Percentiles rank a stretch among this genome's conserved stretches.
Evolutionary conservation across 2,888 invertebrate species (phyloP).

Genomic region (Phyllotreta striolata): DNA sequence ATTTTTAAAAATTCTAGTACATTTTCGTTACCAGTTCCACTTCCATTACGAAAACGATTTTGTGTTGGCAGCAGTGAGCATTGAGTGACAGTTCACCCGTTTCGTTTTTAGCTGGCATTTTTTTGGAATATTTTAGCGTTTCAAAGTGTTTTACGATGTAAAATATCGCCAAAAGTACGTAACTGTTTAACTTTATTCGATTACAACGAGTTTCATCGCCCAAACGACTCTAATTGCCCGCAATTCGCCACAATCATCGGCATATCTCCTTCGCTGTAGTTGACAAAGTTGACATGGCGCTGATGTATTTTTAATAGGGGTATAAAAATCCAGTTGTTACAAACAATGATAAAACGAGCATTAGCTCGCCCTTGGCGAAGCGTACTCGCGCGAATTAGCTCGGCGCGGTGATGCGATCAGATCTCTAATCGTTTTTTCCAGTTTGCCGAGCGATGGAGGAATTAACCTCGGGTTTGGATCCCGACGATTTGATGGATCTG

Average conservation of each 20-base stretch:
- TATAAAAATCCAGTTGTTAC: constrained; percentile 11
- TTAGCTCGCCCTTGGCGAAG: neutral
- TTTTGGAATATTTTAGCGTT: constrained; percentile 5
- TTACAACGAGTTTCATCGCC: neutral
- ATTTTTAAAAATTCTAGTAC: no score
- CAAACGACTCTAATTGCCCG: neutral
- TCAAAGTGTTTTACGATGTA: constrained; percentile 16
- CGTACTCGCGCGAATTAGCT: constrained; percentile 1
- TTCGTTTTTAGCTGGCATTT: constrained; percentile 11
- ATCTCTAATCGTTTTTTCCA: constrained; percentile 35
- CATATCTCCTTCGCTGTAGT: constrained; percentile 9
- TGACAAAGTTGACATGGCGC: constrained; percentile 47
- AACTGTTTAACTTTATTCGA: neutral
- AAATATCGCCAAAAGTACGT: constrained; percentile 7
- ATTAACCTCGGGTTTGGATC: constrained; percentile 58
- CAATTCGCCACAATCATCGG: constrained; percentile 13
- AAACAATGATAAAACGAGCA: neutral
- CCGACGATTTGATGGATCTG: constrained; percentile 71
- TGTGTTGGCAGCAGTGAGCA: no score
- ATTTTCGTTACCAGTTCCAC: no score
- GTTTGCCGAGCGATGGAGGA: constrained; percentile 57
- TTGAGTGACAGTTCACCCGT: neutral
- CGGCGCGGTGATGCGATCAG: neutral
- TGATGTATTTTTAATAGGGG: constrained; percentile 43
- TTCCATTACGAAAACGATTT: no score